Conservation (phyloP, 2,888 invertebrate genomes). For the Phrixothrix hirtus region DNA sequence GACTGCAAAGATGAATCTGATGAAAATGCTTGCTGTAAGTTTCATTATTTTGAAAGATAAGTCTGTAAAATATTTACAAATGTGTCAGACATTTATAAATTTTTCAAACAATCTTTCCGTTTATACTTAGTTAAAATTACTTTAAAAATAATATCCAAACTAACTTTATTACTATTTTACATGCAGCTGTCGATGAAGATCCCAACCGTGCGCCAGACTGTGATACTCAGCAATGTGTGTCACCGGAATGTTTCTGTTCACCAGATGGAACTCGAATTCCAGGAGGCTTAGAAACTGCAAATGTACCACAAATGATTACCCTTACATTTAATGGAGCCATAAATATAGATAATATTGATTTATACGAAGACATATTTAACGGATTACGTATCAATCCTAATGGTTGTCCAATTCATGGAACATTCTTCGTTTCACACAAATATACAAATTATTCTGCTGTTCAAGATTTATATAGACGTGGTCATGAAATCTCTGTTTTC, state of each 20-base stretch:
- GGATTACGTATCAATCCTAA: constrained; percentile 85
- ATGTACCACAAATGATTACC: constrained; percentile 92
- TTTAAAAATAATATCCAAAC: not conserved
- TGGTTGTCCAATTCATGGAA: constrained; percentile 85
- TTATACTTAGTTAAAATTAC: not conserved
- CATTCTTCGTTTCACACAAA: constrained; percentile 91
- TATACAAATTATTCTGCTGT: constrained; percentile 90
- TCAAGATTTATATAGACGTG: constrained; percentile 85
- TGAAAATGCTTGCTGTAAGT: constrained; percentile 94
- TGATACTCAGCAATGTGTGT: constrained; percentile 82
- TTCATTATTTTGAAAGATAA: too few relatives aligned
- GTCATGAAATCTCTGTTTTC: constrained; percentile 91
- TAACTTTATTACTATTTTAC: not conserved
- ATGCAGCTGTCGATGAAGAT: constrained; percentile 82
- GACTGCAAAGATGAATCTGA: constrained; percentile 95
- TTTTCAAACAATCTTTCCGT: not conserved
- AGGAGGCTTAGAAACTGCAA: constrained; percentile 77
- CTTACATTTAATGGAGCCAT: constrained; percentile 92
- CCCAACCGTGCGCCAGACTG: constrained; percentile 92
- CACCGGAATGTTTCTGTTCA: constrained; percentile 92
- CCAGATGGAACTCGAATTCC: constrained; percentile 90
- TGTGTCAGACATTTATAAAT: too few relatives aligned
- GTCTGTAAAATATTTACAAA: too few relatives aligned
- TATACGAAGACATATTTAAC: constrained; percentile 89
- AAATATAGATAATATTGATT: constrained; percentile 89